Evolutionary conservation across 2,888 invertebrate genomes (phyloP), one percentile per base, ranked within the genome.

Genomic region (Drosophila hawaiiensis): DNA sequence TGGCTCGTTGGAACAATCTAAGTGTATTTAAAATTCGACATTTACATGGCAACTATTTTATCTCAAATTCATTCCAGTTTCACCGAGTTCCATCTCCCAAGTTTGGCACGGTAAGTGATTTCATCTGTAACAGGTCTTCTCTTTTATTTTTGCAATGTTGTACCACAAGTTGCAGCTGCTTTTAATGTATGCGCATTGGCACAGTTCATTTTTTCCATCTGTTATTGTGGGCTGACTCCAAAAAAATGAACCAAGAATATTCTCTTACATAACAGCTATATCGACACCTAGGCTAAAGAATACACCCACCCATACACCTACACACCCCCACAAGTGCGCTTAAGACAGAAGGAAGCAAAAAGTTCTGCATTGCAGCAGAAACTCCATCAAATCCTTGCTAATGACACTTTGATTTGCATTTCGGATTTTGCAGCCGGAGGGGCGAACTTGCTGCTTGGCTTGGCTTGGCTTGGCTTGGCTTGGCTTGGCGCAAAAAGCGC

Each of bases 331-430:
- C 16, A 50, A 28, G 37, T 19, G 29, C 52, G 35, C 29, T 16
- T n/a, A 39, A 41, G 47, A 37, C 43, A 16, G 65, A 31, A 55
- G 52, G 50, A 55, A 41, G 73, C 39, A 78, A 71, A 73, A 85
- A 85, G 64, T 79, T 85, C 79, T 83, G 83, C 88, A 87, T 83
- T 87, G 83, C 82, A 72, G 79, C 70, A 84, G 83, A 82, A 86
- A 83, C 83, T 81, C 80, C 83, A 80, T 86, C 79, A 84, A 89
- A 87, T 87, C 84, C 89, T 49, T 84, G 87, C 87, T 87, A 89
- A 89, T 87, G 89, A 83, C 89, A 89, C 87, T 86, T 87, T 87
- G 87, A 87, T 87, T 87, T 87, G 86, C 89, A 85, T 87, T 85
- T 82, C 64, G 77, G 78, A 33, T 53, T 87, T 89, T 67, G 76